These are phyloP conservation scores for Sebastes jordani DNA, from an alignment of 2,797 vertebrate species.

Conservation along the genomic window DNA sequence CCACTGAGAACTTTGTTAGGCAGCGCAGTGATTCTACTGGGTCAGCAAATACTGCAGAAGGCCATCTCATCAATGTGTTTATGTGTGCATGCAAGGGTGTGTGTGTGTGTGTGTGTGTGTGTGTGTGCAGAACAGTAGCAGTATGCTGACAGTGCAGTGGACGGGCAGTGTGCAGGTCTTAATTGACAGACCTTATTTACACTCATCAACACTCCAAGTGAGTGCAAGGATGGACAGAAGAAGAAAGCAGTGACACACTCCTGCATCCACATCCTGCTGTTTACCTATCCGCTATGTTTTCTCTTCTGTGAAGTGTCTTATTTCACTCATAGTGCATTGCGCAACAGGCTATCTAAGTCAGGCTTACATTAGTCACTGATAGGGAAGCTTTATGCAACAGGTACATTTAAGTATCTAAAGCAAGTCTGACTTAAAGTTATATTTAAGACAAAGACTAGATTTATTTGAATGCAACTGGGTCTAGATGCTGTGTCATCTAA, in stretches of 20 bases:
- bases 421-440: not conserved
- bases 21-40: conserved; percentile 50
- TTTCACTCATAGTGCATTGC: too few species aligned
- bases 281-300: too few species aligned
- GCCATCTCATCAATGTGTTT: conserved; percentile 64
- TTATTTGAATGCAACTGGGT: not conserved
- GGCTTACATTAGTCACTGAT: not conserved
- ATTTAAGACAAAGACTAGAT: not conserved
- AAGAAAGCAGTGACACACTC: not conserved
- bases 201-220: conserved; percentile 55
- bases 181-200: conserved; percentile 74
- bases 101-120: not conserved
- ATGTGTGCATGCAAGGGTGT: conserved; percentile 7
- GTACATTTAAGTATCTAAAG: not conserved
- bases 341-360: too few species aligned
- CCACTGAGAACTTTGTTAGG: conserved; percentile 71
- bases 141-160: conserved; percentile 62
- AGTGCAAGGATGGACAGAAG: conserved; percentile 24
- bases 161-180: conserved; percentile 45
- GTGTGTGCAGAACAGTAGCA: conserved; percentile 18
- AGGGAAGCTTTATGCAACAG: not conserved
- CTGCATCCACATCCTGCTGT: not conserved
- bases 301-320: too few species aligned
- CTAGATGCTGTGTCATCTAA: conserved; percentile 14
- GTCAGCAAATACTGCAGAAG: conserved; percentile 69